Evolutionary conservation across 2,888 invertebrate species (phyloP).

Genomic region (Agrochola lota): DNA sequence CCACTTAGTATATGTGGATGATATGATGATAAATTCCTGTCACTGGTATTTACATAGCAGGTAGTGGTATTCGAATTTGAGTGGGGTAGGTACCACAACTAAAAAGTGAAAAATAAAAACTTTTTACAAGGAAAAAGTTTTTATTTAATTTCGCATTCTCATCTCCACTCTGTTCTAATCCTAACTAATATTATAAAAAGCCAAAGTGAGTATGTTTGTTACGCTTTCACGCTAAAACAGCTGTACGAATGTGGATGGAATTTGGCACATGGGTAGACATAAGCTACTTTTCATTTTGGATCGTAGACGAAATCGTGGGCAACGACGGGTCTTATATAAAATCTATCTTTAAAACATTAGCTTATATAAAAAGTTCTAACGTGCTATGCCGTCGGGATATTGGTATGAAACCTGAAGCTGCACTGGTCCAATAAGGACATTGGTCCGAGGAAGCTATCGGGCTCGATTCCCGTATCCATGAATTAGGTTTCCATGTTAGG

Average conservation of each 20-base stretch:
- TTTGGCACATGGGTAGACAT: too few relatives aligned
- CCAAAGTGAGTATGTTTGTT: too few relatives aligned
- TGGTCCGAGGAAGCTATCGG: constrained; percentile 38
- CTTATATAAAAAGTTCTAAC: neutral
- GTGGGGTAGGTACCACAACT: too few relatives aligned
- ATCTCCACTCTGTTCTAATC: too few relatives aligned
- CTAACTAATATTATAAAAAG: neutral
- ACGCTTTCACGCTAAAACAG: too few relatives aligned
- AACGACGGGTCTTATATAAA: constrained; percentile 1
- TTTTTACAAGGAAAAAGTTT: too few relatives aligned
- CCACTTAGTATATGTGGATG: too few relatives aligned
- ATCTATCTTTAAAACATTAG: neutral
- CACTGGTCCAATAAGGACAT: constrained; percentile 22
- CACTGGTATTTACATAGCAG: too few relatives aligned
- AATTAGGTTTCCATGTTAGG: constrained; percentile 46
- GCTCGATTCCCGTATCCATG: constrained; percentile 33
- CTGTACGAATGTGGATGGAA: too few relatives aligned
- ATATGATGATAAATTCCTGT: too few relatives aligned
- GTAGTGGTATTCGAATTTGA: too few relatives aligned
- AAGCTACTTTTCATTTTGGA: neutral
- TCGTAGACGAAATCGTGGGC: neutral
- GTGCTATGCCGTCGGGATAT: constrained; percentile 13
- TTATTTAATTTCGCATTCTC: neutral
- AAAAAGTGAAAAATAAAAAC: too few relatives aligned
- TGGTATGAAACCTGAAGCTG: constrained; percentile 13